phyloP scores from a whole-genome alignment of 2,888 invertebrate genomes.

The Heliconius aoede region DNA sequence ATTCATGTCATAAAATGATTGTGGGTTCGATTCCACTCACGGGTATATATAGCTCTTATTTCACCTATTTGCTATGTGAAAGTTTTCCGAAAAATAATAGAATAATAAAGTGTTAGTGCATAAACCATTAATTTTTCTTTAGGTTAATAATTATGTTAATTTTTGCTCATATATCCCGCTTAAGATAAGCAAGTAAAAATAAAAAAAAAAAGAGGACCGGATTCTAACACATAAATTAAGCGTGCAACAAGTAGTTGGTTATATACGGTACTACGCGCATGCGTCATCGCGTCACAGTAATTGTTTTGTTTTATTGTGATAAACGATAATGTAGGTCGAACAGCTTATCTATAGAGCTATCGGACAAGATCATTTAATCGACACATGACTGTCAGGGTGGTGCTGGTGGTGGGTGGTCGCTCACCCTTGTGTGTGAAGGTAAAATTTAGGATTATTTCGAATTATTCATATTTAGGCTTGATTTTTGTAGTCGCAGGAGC shows the following conservation, averaged over 20 bases:
- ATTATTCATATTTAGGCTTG: background rate
- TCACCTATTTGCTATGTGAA: background rate
- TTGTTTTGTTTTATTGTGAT: constrained; percentile 17
- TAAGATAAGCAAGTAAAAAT: too few relatives aligned
- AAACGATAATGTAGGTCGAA: constrained; percentile 22
- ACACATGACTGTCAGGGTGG: background rate
- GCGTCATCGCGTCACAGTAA: constrained; percentile 5
- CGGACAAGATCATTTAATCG: constrained; percentile 24
- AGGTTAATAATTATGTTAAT: background rate
- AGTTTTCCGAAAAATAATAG: too few relatives aligned
- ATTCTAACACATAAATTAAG: background rate
- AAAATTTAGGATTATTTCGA: background rate
- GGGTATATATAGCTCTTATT: background rate
- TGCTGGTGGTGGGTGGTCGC: background rate
- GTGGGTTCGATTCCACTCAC: background rate
- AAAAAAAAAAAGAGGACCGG: background rate
- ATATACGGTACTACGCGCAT: background rate
- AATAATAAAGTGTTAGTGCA: too few relatives aligned
- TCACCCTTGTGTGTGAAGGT: background rate
- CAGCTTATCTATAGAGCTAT: constrained; percentile 19
- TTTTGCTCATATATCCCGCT: background rate
- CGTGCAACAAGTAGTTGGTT: constrained; percentile 3
- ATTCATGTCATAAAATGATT: background rate
- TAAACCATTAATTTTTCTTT: background rate
- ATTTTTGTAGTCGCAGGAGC: background rate